phyloP scores from a whole-genome alignment of 2,888 invertebrate species.

The Cryptocheilus praepositus region DNA sequence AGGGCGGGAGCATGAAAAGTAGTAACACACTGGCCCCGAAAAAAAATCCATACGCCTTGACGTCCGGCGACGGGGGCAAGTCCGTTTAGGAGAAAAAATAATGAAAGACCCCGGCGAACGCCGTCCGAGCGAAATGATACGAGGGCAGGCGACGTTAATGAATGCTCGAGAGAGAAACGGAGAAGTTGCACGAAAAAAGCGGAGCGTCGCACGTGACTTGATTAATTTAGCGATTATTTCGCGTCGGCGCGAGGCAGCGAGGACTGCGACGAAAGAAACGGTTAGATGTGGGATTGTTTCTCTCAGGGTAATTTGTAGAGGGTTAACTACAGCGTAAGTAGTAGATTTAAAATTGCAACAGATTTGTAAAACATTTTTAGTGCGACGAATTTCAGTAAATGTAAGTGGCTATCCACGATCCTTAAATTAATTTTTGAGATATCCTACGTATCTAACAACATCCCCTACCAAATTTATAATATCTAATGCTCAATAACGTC shows the following conservation, averaged over 20 bases:
- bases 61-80: conserved; percentile 25
- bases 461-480: no score
- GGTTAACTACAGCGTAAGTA: no score
- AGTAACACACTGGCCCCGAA: not conserved
- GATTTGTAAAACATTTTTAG: no score
- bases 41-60: no score
- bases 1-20: not conserved
- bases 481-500: no score
- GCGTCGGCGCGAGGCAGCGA: not conserved
- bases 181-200: conserved; percentile 30
- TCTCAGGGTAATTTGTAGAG: no score
- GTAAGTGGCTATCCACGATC: no score
- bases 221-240: conserved; percentile 44
- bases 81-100: conserved; percentile 39
- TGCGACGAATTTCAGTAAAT: no score
- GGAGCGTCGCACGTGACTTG: conserved; percentile 41
- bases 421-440: no score
- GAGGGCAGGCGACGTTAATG: conserved; percentile 60
- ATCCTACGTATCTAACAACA: no score
- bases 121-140: conserved; percentile 60
- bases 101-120: conserved; percentile 29
- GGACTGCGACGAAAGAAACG: not conserved
- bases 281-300: no score
- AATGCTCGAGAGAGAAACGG: conserved; percentile 46
- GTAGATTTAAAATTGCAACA: no score